Percentiles rank a stretch among this genome's conserved stretches.
These are phyloP conservation scores for Catharus fuscescens DNA, from an alignment of 2,113 vertebrate genomes.

Conservation along the genomic window DNA sequence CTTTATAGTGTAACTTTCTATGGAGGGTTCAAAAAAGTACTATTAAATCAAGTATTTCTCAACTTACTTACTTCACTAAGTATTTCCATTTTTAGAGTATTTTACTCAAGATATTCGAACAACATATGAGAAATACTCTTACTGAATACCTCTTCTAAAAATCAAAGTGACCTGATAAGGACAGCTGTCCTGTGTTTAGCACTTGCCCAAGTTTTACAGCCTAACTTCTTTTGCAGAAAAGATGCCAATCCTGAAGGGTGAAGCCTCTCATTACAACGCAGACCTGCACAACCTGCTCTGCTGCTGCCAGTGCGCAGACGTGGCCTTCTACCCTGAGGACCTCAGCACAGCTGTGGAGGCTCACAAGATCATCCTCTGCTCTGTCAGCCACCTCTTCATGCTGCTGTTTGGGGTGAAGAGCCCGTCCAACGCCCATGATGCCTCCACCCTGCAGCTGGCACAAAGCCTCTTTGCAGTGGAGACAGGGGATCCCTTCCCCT, in stretches of 20 bases:
- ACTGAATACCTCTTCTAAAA: too few relatives aligned
- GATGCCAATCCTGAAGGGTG: constrained; percentile 87
- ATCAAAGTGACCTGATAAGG: background rate
- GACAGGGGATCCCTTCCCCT: background rate
- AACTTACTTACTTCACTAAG: background rate
- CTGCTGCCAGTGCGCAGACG: constrained; percentile 91
- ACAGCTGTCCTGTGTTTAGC: background rate
- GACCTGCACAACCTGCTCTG: constrained; percentile 91
- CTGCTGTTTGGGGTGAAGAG: constrained; percentile 86
- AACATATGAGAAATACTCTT: background rate
- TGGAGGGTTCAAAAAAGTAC: background rate
- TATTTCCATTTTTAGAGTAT: background rate
- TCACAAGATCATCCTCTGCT: constrained; percentile 91
- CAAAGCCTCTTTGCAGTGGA: constrained; percentile 83
- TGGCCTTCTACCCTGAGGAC: constrained; percentile 86
- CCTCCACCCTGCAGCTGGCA: constrained; percentile 70
- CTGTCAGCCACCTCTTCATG: constrained; percentile 90
- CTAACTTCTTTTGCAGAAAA: constrained; percentile 75
- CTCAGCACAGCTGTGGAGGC: constrained; percentile 83
- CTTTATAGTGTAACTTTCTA: background rate
- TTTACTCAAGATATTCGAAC: background rate
- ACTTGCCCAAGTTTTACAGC: background rate
- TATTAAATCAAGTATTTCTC: background rate
- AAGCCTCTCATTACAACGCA: constrained; percentile 88
- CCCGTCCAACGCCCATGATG: constrained; percentile 69